These are phyloP conservation scores for Drosophila stalkeri DNA, from an alignment of 2,888 invertebrate genomes.

Conservation along the genomic window DNA sequence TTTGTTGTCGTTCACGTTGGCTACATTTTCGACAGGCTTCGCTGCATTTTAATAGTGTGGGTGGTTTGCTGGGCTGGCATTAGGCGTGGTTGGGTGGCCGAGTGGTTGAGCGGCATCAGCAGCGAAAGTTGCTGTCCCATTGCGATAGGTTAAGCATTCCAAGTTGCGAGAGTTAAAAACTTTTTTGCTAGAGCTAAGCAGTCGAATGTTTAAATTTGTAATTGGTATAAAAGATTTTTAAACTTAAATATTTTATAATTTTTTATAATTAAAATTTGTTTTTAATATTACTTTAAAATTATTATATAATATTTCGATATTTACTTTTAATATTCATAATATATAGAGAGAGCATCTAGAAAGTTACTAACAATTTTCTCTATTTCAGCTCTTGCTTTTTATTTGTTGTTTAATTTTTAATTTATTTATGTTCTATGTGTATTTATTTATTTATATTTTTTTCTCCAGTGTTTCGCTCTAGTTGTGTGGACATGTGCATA, in stretches of 20 bases:
- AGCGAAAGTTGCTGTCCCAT: slow-evolving; percentile 12
- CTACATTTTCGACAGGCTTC: slow-evolving; percentile 64
- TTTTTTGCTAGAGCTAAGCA: not conserved
- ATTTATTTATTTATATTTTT: slow-evolving; percentile 45
- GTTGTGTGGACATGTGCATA: slow-evolving; percentile 70
- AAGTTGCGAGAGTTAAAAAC: not conserved
- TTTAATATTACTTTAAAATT: no score
- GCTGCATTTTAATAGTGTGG: slow-evolving; percentile 63
- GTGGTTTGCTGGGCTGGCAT: not conserved
- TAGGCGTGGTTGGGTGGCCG: not conserved
- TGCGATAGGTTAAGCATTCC: not conserved
- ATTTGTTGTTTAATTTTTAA: slow-evolving; percentile 60
- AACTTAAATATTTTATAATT: not conserved
- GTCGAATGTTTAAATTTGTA: not conserved
- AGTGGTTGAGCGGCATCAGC: not conserved
- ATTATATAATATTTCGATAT: no score
- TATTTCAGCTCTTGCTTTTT: slow-evolving; percentile 20
- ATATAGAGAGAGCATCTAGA: not conserved
- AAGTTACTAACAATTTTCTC: not conserved
- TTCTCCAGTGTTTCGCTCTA: slow-evolving; percentile 46
- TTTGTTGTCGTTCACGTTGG: slow-evolving; percentile 59
- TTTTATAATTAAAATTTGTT: no score
- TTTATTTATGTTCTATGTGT: slow-evolving; percentile 64
- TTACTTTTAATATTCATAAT: no score
- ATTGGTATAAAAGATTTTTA: not conserved